These are phyloP conservation scores for Gasterosteus aculeatus DNA, from an alignment of 2,113 vertebrate genomes.

Conservation along the genomic window DNA sequence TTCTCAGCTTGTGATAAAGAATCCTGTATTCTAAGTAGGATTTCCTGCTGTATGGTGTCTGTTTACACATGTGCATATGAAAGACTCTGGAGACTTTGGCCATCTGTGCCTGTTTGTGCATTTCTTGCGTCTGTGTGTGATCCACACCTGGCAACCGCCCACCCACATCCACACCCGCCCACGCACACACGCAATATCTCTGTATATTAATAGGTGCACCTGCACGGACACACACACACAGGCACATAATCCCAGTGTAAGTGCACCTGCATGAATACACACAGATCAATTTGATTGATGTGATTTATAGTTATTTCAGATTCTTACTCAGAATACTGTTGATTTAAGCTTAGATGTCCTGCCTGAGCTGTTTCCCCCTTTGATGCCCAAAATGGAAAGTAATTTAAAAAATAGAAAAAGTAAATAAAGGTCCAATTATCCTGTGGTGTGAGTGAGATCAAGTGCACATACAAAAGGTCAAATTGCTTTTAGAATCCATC, in stretches of 20 bases:
- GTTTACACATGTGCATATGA: constrained; percentile 61
- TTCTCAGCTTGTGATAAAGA: constrained; percentile 9
- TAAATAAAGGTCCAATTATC: background rate
- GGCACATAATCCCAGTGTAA: too few species aligned
- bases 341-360: background rate
- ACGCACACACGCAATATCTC: background rate
- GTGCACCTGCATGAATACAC: too few species aligned
- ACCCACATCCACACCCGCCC: background rate
- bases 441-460: background rate
- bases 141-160: constrained; percentile 54
- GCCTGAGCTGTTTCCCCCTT: background rate
- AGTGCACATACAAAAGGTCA: background rate
- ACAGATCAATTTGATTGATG: too few species aligned
- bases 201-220: background rate
- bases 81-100: constrained; percentile 59
- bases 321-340: background rate
- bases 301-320: background rate
- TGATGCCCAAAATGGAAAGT: background rate
- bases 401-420: background rate
- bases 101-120: constrained; percentile 58
- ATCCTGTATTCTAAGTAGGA: background rate
- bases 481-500: background rate
- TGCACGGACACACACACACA: background rate
- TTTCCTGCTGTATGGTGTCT: constrained; percentile 35
- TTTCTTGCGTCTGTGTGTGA: constrained; percentile 49